Percentiles rank a stretch among this genome's conserved stretches.
phyloP scores from a whole-genome alignment of 2,113 vertebrate genomes.

The Rhipidura dahli region DNA sequence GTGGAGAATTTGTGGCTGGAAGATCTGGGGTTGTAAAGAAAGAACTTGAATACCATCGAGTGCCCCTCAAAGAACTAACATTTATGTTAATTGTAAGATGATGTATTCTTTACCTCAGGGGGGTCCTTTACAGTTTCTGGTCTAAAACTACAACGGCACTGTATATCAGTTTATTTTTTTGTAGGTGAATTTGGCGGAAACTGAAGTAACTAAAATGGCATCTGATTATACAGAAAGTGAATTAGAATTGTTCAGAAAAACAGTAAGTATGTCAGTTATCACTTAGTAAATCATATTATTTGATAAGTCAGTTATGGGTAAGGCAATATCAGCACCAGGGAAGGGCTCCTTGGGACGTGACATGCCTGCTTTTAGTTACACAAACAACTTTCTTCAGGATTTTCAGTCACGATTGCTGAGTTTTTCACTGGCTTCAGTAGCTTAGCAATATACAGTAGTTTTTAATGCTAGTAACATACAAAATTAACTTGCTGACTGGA shows the following conservation, averaged over 20 bases:
- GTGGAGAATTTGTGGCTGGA: not conserved
- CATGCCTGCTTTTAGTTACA: not conserved
- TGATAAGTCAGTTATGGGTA: not conserved
- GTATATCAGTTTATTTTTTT: not conserved
- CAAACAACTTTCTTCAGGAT: not conserved
- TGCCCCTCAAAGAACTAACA: not conserved
- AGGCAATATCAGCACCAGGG: not conserved
- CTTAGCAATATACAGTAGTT: not conserved
- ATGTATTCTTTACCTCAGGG: not conserved
- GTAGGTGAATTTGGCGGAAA: slow-evolving; percentile 91
- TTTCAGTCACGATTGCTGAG: not conserved
- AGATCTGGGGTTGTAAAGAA: not conserved
- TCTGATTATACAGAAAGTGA: slow-evolving; percentile 93
- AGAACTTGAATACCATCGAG: accelerated
- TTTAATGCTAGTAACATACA: not conserved
- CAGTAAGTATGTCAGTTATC: slow-evolving; percentile 71
- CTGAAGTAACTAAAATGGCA: slow-evolving; percentile 88
- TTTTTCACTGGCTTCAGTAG: not conserved
- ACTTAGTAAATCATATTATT: not conserved
- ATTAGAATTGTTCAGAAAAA: slow-evolving; percentile 92
- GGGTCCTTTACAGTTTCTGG: not conserved
- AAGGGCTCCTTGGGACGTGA: not conserved
- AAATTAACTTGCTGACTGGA: not conserved
- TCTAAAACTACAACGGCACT: not conserved
- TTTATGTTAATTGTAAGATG: not conserved